These are phyloP conservation scores for Lasaia peninsularis DNA, from an alignment of 1,140 invertebrate species.

Conservation along the genomic window DNA sequence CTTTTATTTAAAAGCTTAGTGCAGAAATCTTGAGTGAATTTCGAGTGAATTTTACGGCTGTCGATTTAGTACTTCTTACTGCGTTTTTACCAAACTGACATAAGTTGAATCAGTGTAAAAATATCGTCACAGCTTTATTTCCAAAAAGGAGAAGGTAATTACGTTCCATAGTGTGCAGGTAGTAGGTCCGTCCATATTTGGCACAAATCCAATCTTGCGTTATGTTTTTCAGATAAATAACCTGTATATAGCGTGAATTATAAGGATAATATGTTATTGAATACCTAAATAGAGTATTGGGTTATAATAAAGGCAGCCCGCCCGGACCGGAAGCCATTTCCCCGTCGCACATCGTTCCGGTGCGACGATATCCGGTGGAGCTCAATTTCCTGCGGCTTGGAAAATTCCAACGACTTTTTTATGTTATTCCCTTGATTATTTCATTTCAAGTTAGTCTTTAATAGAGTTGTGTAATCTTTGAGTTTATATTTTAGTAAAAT, in stretches of 20 bases:
- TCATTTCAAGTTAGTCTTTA: neutral
- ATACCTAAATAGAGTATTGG: constrained; percentile 18
- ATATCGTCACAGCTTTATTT: too few relatives aligned
- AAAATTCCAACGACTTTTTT: constrained; percentile 39
- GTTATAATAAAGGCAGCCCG: constrained; percentile 33
- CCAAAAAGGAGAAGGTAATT: too few relatives aligned
- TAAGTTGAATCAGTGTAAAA: too few relatives aligned
- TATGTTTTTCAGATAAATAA: neutral
- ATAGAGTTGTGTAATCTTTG: constrained; percentile 11
- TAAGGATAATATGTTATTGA: constrained; percentile 12
- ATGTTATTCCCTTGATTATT: constrained; percentile 38
- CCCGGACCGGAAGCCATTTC: constrained; percentile 54
- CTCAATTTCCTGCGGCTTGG: constrained; percentile 60
- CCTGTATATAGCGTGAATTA: neutral
- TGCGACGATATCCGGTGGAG: constrained; percentile 60
- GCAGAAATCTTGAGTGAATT: too few relatives aligned
- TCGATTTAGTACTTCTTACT: too few relatives aligned
- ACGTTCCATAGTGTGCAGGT: too few relatives aligned
- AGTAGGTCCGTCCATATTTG: too few relatives aligned
- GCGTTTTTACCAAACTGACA: too few relatives aligned
- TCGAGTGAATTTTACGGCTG: too few relatives aligned
- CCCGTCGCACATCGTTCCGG: constrained; percentile 56
- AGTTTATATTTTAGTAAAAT: too few relatives aligned
- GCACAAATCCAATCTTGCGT: neutral
- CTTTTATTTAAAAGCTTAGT: too few relatives aligned